These are phyloP conservation scores for Hyposmocoma kahamanoa DNA, from an alignment of 1,140 invertebrate species.

Conservation along the genomic window DNA sequence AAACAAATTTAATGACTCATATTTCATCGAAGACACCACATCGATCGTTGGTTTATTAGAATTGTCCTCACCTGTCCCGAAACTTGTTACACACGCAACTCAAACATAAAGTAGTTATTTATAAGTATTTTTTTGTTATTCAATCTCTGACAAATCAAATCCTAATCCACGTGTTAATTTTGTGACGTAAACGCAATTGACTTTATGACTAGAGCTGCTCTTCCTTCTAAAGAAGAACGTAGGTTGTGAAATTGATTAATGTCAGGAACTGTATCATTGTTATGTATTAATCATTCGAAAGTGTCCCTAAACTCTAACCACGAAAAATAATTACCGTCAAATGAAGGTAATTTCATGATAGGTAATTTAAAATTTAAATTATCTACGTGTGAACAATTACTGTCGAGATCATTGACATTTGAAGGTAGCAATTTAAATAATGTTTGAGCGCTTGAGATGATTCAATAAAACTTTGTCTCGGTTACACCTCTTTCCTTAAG, in stretches of 20 bases:
- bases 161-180: conserved; percentile 11
- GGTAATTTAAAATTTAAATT: not conserved
- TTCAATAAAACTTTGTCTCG: not conserved
- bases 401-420: not conserved
- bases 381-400: not conserved
- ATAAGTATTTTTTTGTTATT: conserved; percentile 9
- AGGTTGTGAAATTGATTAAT: conserved; percentile 17
- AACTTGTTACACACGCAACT: no score
- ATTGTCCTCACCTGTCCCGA: no score
- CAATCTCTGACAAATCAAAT: conserved; percentile 8
- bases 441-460: not conserved
- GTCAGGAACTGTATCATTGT: not conserved
- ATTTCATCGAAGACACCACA: no score
- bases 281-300: not conserved
- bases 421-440: not conserved
- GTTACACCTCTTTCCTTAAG: not conserved
- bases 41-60: no score
- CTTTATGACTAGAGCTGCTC: conserved; percentile 4
- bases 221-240: not conserved
- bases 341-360: not conserved
- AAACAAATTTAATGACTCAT: no score
- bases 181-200: conserved; percentile 6
- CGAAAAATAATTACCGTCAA: not conserved
- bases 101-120: conserved; percentile 6
- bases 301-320: not conserved